Conservation (phyloP, 2,797 vertebrate species). For the Pelodytes ibericus region DNA sequence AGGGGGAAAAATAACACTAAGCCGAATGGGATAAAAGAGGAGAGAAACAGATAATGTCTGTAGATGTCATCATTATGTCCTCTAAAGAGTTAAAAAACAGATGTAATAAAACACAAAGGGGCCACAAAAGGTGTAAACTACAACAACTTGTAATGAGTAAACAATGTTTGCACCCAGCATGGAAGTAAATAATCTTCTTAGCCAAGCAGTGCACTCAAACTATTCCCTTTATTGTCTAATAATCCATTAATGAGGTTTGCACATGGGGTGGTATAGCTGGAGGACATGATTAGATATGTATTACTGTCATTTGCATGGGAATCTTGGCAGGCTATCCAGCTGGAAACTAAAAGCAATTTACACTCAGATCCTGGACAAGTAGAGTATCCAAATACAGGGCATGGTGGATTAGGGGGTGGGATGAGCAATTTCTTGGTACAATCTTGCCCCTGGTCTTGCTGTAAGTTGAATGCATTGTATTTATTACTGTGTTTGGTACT, state of each 20-base stretch:
- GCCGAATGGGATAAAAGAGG: no score
- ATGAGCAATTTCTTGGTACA: not conserved
- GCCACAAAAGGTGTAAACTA: constrained; percentile 24
- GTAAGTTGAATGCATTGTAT: no score
- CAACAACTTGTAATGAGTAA: constrained; percentile 35
- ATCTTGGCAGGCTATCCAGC: constrained; percentile 78
- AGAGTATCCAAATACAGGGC: not conserved
- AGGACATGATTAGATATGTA: constrained; percentile 97
- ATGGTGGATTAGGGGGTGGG: not conserved
- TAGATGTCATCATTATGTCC: not conserved
- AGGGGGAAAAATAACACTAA: no score
- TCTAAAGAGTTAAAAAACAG: not conserved
- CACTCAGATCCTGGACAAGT: constrained; percentile 33
- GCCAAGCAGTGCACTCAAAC: constrained; percentile 6
- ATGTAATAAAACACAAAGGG: constrained; percentile 21
- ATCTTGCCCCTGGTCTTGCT: no score
- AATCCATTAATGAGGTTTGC: constrained; percentile 66
- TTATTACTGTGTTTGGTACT: no score
- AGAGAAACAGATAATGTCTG: no score
- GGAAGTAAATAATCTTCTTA: constrained; percentile 30
- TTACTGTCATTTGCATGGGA: constrained; percentile 84
- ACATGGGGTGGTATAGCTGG: constrained; percentile 71
- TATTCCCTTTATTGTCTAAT: constrained; percentile 40
- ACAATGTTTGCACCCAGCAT: constrained; percentile 38
- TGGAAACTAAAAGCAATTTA: constrained; percentile 70